Evolutionary conservation across 2,797 vertebrate species (phyloP), one percentile per base, ranked within the genome.

Genomic region (Lithobates pipiens): DNA sequence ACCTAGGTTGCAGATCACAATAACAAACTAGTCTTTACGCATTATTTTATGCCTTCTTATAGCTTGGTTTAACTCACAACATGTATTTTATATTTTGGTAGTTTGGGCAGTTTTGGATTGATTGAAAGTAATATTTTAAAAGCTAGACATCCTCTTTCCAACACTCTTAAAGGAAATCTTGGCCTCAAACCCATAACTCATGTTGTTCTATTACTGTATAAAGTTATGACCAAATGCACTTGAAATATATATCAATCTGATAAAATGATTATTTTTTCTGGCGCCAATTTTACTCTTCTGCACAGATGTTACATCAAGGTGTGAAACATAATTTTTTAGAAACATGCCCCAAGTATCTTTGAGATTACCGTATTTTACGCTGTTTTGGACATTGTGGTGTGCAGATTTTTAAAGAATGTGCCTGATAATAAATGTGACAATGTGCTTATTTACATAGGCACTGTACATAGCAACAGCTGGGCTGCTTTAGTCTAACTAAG

Each of bases 401-500:
- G 23, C 39, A 21, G 32, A 21, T 63, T 36, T 72, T 81, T 73
- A 11, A 11, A 80, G 34, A 57, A 71, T 39, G 69, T 70, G 77
- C 21, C 77, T 70, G n/a, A 72, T 72, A 39, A 27, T 57, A 61
- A 81, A 72, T 42, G 27, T 72, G 69, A 61, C 50, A 69, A 27
- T 27, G 25, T 23, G 39, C 63, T 69, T 69, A 79, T 32, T 69
- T 25, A 69, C 36, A 72, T 42, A 72, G 69, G 46, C 32, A 54
- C 13, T 16, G 69, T 81, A 72, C 29, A 72, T 42, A 72, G 46
- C 68, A 72, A 72, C 46, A 72, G 50, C 68, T 81, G 46, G 46
- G 29, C 39, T n/a, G 1, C 77, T 78, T 63, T 27, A 11, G 13
- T 34, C 21, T 78, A 79, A 25, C 27, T 27, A 9, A 69, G 27